Percentiles rank a stretch among this genome's conserved stretches.
phyloP scores from a whole-genome alignment of 2,113 vertebrate species.

The Crotalus horridus region DNA sequence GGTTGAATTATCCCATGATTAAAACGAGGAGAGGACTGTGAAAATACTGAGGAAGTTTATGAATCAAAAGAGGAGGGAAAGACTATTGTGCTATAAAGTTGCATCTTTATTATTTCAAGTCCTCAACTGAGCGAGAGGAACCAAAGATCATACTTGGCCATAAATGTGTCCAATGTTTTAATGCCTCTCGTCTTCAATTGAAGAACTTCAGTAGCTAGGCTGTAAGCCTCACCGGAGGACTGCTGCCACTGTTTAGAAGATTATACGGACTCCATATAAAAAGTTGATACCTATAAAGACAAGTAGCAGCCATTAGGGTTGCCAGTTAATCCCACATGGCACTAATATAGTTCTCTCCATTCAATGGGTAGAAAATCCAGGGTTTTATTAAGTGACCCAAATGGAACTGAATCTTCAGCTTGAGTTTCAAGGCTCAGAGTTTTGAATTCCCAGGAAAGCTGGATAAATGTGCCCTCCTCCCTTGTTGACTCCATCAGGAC shows the following conservation, averaged over 20 bases:
- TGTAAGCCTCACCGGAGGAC: background rate
- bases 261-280: background rate
- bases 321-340: background rate
- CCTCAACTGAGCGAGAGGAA: background rate
- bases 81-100: background rate
- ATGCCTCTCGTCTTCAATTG: background rate
- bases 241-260: background rate
- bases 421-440: slow-evolving; percentile 29
- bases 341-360: background rate
- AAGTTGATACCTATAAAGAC: background rate
- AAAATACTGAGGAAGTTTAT: background rate
- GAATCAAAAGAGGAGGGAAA: background rate
- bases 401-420: slow-evolving; percentile 20
- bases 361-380: background rate
- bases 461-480: slow-evolving; percentile 59
- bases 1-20: background rate
- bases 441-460: slow-evolving; percentile 61
- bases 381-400: background rate
- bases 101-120: background rate
- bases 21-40: background rate
- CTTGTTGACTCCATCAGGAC: slow-evolving; percentile 66
- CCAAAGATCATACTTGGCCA: background rate
- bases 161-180: background rate
- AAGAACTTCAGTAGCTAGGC: background rate
- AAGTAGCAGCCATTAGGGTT: background rate